Evolutionary conservation across 2,113 vertebrate genomes (phyloP).

Genomic region (Cyprinus carpio): DNA sequence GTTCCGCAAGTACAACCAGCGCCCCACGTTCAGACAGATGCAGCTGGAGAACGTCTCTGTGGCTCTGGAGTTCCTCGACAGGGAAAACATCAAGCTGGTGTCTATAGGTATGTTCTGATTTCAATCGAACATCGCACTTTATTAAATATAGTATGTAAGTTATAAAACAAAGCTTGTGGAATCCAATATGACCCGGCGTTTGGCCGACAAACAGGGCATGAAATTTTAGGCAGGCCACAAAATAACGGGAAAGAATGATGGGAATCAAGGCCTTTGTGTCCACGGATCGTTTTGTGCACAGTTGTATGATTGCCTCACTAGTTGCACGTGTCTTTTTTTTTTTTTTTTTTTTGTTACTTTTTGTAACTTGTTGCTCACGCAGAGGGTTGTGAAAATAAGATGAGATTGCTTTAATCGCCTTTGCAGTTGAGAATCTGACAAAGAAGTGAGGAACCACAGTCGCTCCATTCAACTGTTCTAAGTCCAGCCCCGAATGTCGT

Average conservation of each 20-base stretch:
- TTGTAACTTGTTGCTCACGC: background rate
- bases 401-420: background rate
- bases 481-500: conserved; percentile 18
- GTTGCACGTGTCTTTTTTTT: background rate
- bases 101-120: conserved; percentile 79
- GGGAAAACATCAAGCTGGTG: conserved; percentile 85
- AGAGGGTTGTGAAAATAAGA: background rate
- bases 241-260: conserved; percentile 35
- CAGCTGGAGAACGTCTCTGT: conserved; percentile 88
- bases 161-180: background rate
- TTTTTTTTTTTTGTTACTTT: background rate
- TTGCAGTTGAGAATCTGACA: background rate
- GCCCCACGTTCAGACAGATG: conserved; percentile 88
- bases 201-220: background rate
- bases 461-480: background rate
- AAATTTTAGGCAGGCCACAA: conserved; percentile 33
- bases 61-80: conserved; percentile 85
- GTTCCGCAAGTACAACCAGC: conserved; percentile 86
- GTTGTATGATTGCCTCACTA: background rate
- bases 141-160: background rate
- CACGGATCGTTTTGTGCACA: background rate
- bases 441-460: conserved; percentile 14
- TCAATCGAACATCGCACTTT: background rate
- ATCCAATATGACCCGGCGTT: background rate
- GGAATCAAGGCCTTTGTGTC: conserved; percentile 28